Conservation (phyloP, 1,140 invertebrate genomes). For the Sminthurinus signatus region DNA sequence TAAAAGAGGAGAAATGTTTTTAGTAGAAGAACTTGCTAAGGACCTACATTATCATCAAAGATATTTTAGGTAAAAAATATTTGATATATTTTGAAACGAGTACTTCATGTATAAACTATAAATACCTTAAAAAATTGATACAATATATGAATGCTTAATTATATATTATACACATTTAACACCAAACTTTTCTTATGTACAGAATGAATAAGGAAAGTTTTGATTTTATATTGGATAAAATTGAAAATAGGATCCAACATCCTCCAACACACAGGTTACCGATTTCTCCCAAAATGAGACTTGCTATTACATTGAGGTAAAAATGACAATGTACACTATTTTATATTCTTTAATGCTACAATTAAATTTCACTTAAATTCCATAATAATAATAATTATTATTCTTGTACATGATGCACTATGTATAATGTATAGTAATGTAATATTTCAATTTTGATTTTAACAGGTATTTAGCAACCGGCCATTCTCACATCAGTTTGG, state of each 20-base stretch:
- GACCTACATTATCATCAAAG: not conserved
- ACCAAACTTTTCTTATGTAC: too few relatives aligned
- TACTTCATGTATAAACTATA: too few relatives aligned
- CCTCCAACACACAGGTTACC: slow-evolving; percentile 48
- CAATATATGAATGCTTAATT: too few relatives aligned
- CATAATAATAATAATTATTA: too few relatives aligned
- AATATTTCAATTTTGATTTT: not conserved
- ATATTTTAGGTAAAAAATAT: not conserved
- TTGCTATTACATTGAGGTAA: slow-evolving; percentile 29
- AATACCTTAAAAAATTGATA: too few relatives aligned
- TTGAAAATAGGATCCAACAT: slow-evolving; percentile 45
- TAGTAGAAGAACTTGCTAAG: not conserved
- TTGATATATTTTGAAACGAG: not conserved
- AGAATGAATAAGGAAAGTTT: too few relatives aligned
- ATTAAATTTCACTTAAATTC: too few relatives aligned
- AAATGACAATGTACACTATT: too few relatives aligned
- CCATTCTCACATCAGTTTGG: not conserved
- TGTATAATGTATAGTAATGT: too few relatives aligned
- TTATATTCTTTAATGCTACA: too few relatives aligned
- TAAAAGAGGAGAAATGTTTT: not conserved
- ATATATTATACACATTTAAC: too few relatives aligned
- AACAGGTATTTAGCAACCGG: slow-evolving; percentile 12
- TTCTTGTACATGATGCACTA: not conserved
- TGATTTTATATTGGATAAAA: too few relatives aligned
- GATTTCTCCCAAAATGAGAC: slow-evolving; percentile 46